Base-by-base conservation (phyloP, 2,113 vertebrate genomes). In the Arizona elegans region DNA sequence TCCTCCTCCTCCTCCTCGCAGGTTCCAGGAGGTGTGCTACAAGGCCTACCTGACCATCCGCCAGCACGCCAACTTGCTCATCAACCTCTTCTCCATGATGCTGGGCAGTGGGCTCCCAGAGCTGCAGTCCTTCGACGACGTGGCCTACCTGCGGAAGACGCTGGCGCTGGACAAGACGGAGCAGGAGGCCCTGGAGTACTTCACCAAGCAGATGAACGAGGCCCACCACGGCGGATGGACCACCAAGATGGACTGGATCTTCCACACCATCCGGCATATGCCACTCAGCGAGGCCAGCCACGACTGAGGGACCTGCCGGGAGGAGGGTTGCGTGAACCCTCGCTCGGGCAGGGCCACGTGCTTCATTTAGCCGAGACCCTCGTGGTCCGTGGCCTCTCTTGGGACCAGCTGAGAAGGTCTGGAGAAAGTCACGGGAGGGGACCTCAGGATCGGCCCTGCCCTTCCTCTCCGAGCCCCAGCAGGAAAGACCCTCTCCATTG, bases 191-290 rank as follows among this genome's bases (percentile, higher is more conserved):
- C 92, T 98, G 93, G 98, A 98, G 94, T 98, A 98, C 92, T 98
- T 98, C 97, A 98, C 97, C 92, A 98, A 98, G 91, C 98, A 98
- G 96, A 98, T 98, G 98, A 98, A 98, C 13, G 98, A 98, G 2
- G 98, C 98, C 92, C 98, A 98, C 90, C 98, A 98, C 0, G 98
- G 98, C 29, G 98, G 97, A 26, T 98, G 98, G 98, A 98, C 97
- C 95, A 98, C 98, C 65, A 98, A 98, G 96, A 98, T 98, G 97
- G 98, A 98, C 97, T 98, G 98, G 98, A 98, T 98, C 94, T 98
- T 98, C 94, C 98, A 98, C 96, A 98, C 98, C 89, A 98, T 98
- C 94, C 94, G 97, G 86, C 97, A 98, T 96, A 98, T 98, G 97
- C 97, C 97, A 92, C 52, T 94, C 47, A 97, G 97, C 3, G 97